A percentile compares a stretch with the other conserved stretches of the same genome.
Evolutionary conservation across 2,888 invertebrate genomes (phyloP).

Genomic region (Pyralis farinalis): DNA sequence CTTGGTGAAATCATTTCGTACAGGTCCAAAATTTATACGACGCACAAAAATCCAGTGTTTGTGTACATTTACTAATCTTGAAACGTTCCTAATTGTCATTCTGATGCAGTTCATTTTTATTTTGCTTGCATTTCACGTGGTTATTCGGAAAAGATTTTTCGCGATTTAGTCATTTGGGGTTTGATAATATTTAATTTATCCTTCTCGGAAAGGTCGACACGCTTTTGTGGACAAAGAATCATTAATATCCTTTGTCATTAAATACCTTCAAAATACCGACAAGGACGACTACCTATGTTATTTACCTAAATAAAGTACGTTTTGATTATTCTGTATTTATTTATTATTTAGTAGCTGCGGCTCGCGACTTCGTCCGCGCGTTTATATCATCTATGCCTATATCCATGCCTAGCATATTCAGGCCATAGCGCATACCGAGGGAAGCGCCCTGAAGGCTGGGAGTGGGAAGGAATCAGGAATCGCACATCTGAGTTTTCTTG

Average conservation of each 20-base stretch:
- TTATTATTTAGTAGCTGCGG: too few species aligned
- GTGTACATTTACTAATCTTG: slow-evolving; percentile 36
- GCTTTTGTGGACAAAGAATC: slow-evolving; percentile 6
- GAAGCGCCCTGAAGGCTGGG: too few species aligned
- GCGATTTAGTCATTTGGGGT: slow-evolving; percentile 60
- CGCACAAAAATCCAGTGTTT: slow-evolving; percentile 61
- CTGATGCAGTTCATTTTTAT: slow-evolving; percentile 52
- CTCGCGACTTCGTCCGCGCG: too few species aligned
- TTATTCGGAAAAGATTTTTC: slow-evolving; percentile 72
- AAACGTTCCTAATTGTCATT: slow-evolving; percentile 52
- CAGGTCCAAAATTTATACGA: slow-evolving; percentile 57
- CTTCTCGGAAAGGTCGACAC: slow-evolving; percentile 12
- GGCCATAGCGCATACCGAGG: too few species aligned
- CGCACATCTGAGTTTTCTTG: too few species aligned
- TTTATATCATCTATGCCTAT: too few species aligned
- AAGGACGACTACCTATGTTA: too few species aligned
- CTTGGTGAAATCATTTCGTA: slow-evolving; percentile 48
- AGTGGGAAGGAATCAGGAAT: too few species aligned
- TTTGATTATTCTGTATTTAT: too few species aligned
- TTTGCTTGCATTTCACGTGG: slow-evolving; percentile 63
- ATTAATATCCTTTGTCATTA: background rate
- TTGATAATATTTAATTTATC: slow-evolving; percentile 36
- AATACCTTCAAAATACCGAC: too few species aligned
- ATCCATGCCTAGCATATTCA: too few species aligned
- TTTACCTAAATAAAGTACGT: too few species aligned